These are phyloP conservation scores for Saguinus imperator DNA, from an alignment of 2,113 vertebrate genomes.

Conservation along the genomic window DNA sequence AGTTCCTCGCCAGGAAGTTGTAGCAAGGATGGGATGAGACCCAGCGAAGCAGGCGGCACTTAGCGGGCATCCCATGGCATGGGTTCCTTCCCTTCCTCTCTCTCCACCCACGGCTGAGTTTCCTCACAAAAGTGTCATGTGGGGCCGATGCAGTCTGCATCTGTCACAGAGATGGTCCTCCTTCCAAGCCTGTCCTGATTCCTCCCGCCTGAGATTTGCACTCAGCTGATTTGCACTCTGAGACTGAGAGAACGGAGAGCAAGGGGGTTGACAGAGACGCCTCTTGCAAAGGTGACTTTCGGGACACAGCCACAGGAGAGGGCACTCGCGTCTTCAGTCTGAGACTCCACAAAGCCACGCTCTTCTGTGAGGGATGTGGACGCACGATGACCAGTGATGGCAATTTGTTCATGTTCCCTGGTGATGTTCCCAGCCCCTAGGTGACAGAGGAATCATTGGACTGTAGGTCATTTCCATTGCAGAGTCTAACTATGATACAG, in stretches of 20 bases:
- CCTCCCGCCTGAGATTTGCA: too few relatives aligned
- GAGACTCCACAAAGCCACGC: background rate
- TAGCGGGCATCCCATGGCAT: rapidly evolving
- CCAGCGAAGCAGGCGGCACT: rapidly evolving
- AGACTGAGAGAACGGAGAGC: rapidly evolving
- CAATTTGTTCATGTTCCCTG: background rate
- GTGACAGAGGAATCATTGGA: constrained; percentile 32
- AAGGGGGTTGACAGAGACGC: rapidly evolving
- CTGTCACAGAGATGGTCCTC: rapidly evolving
- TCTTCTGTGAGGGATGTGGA: background rate
- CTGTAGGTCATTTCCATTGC: constrained; percentile 21
- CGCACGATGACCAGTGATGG: rapidly evolving
- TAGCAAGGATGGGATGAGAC: rapidly evolving
- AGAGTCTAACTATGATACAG: constrained; percentile 53
- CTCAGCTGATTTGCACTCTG: background rate
- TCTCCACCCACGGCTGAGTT: rapidly evolving
- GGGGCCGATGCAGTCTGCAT: rapidly evolving
- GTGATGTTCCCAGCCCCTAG: background rate
- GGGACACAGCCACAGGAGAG: rapidly evolving
- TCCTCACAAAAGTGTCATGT: rapidly evolving
- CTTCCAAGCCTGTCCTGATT: too few relatives aligned
- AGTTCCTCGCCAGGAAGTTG: rapidly evolving
- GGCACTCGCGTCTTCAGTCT: rapidly evolving
- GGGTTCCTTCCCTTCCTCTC: rapidly evolving
- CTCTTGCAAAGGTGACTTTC: rapidly evolving